Conservation (phyloP, 2,888 invertebrate species). For the Mantis religiosa region DNA sequence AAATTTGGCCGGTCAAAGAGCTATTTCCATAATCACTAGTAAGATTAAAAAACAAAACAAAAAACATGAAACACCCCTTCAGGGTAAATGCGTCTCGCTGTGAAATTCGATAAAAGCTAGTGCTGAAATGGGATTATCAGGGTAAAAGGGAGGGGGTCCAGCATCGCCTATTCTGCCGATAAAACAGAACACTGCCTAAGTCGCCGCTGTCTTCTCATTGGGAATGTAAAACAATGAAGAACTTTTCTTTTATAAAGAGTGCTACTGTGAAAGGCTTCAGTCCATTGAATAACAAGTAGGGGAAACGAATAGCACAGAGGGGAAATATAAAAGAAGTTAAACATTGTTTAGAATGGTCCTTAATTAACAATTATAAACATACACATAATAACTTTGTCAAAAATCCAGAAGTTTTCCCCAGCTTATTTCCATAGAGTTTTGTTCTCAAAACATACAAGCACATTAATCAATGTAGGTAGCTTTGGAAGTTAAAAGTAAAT, state of each 20-base stretch:
- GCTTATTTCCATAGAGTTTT: too few species aligned
- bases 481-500: too few species aligned
- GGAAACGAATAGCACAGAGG: too few species aligned
- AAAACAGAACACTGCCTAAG: neutral
- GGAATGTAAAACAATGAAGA: neutral
- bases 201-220: neutral
- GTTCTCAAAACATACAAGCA: too few species aligned
- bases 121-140: neutral
- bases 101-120: neutral
- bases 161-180: neutral
- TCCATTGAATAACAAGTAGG: neutral
- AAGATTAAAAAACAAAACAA: neutral
- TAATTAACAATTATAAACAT: too few species aligned
- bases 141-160: neutral
- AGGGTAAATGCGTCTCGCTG: neutral
- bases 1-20: neutral
- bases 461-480: too few species aligned
- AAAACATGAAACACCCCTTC: neutral
- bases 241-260: neutral
- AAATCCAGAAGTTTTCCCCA: too few species aligned
- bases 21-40: neutral
- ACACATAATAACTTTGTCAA: too few species aligned
- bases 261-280: neutral
- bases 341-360: too few species aligned
- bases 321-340: too few species aligned